phyloP scores from a whole-genome alignment of 2,888 invertebrate species.

The Lordiphosa andalusiaca region DNA sequence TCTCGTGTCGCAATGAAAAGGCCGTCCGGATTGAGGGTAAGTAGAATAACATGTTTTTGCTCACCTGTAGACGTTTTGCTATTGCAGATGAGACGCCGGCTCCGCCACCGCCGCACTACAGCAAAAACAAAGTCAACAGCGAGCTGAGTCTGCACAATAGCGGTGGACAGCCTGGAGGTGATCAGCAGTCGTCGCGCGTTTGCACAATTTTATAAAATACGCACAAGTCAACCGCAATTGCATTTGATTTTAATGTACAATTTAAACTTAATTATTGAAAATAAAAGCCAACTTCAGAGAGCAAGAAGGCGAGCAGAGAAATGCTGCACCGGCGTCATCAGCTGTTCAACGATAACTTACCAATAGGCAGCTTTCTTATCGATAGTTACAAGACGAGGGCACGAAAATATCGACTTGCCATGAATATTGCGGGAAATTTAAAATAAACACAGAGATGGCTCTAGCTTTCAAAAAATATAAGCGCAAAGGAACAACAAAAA shows the following conservation, averaged over 20 bases:
- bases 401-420: no score
- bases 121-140: constrained; percentile 68
- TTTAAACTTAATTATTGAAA: constrained; percentile 15
- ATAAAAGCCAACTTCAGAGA: constrained; percentile 9
- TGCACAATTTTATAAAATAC: constrained; percentile 78
- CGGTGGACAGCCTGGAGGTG: constrained; percentile 28
- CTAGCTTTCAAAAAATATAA: no score
- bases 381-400: no score
- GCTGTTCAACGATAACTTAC: no score
- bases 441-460: no score
- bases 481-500: no score
- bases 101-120: constrained; percentile 44
- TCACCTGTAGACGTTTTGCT: constrained; percentile 38
- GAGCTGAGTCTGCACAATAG: constrained; percentile 60
- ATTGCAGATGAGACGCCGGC: constrained; percentile 74
- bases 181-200: constrained; percentile 76
- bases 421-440: no score
- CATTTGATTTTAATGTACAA: constrained; percentile 56
- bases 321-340: no score
- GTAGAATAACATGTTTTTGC: constrained; percentile 9
- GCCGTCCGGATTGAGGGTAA: constrained; percentile 76
- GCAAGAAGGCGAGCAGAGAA: constrained; percentile 10
- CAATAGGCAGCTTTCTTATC: no score
- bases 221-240: constrained; percentile 49
- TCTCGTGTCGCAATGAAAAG: constrained; percentile 76